Conservation (phyloP, 2,113 vertebrate species). For the Callopanchax toddi region DNA sequence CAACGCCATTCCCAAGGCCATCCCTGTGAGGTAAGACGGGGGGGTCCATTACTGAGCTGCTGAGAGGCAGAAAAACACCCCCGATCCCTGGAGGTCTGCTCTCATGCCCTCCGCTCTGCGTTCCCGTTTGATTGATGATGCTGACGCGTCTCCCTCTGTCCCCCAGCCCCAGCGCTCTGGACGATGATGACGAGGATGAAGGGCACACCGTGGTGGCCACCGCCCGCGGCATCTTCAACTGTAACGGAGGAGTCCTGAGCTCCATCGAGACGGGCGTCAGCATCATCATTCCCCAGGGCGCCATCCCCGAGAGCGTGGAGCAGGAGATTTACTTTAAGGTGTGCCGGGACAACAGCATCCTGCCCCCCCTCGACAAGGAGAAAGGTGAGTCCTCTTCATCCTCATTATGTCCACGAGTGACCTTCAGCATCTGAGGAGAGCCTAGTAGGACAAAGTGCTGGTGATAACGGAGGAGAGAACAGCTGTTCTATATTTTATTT, state of each 20-base stretch:
- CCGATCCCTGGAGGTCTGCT: conserved; percentile 19
- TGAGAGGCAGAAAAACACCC: conserved; percentile 4
- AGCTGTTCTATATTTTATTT: too few relatives aligned
- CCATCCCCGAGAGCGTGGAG: conserved; percentile 94
- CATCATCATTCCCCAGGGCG: conserved; percentile 98
- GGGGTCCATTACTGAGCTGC: conserved; percentile 19
- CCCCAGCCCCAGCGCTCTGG: conserved; percentile 89
- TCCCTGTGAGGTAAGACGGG: conserved; percentile 90
- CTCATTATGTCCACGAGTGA: conserved; percentile 14
- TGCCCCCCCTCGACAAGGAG: conserved; percentile 98
- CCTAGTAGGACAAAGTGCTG: neutral
- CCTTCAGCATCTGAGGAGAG: neutral
- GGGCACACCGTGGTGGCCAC: conserved; percentile 98
- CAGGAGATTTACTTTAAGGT: conserved; percentile 99
- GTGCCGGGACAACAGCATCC: conserved; percentile 98
- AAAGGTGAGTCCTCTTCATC: conserved; percentile 83
- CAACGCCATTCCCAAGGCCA: conserved; percentile 90
- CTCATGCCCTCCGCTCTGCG: conserved; percentile 8
- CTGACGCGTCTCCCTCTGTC: conserved; percentile 12
- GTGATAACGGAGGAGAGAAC: neutral
- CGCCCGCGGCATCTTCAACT: conserved; percentile 94
- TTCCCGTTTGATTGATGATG: conserved; percentile 39
- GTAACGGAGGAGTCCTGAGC: conserved; percentile 95
- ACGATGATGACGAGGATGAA: conserved; percentile 96
- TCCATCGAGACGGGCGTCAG: conserved; percentile 98